A percentile compares a stretch with the other conserved stretches of the same genome.
Evolutionary conservation across 2,797 vertebrate species (phyloP).

Genomic region (Coluber constrictor): DNA sequence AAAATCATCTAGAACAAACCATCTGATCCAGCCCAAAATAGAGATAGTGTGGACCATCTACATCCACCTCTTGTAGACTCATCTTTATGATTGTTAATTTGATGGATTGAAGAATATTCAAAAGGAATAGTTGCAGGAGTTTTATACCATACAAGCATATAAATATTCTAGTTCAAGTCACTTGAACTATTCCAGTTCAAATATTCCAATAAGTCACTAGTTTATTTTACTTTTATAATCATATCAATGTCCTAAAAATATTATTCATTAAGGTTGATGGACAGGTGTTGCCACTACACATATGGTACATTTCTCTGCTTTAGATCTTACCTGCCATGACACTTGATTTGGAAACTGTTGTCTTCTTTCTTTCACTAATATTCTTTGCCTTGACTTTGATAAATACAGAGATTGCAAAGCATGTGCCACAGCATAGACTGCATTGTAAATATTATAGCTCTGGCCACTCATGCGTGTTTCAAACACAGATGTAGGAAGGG

Average conservation of each 20-base stretch:
- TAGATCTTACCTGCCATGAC: not conserved
- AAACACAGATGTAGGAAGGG: not conserved
- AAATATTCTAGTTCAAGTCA: not conserved
- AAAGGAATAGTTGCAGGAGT: not conserved
- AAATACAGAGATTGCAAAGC: not conserved
- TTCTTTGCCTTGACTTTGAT: not conserved
- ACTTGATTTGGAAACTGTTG: no score
- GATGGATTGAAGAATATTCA: not conserved
- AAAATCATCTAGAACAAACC: no score
- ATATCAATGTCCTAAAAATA: not conserved
- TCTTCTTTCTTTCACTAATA: no score
- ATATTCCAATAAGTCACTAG: not conserved
- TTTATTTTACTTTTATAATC: not conserved
- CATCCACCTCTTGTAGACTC: not conserved
- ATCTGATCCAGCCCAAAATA: no score
- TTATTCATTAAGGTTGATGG: not conserved
- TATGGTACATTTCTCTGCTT: not conserved
- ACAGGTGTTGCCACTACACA: not conserved
- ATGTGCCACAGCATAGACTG: not conserved
- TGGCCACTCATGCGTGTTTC: not conserved
- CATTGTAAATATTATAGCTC: not conserved
- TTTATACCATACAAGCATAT: not conserved
- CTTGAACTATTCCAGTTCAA: no score
- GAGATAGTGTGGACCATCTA: not conserved
- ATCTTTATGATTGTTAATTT: not conserved